Base-by-base conservation (phyloP, 1,140 invertebrate species). In the Diuraphis noxia region DNA sequence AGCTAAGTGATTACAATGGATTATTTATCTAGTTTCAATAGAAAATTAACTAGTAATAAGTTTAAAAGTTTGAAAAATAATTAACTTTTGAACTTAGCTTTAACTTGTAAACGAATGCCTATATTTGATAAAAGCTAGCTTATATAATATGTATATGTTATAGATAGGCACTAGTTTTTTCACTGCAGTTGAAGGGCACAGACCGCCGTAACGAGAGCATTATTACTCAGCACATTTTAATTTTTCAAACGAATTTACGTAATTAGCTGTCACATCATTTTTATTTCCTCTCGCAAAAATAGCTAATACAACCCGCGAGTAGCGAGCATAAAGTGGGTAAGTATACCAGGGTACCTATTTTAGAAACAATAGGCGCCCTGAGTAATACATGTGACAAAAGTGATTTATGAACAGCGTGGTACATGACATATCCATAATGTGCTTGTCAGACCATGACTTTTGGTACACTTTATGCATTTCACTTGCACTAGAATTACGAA, bases 401-500 rank as follows among this genome's bases (percentile, higher is more conserved):
- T 91, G 89, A 91, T 91, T 91, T 91, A 91, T 91, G 72, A 82
- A 81, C 43, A 82, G 38, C 23, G 79, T 25, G 77, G 40, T 81
- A 91, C 89, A 91, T 38, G 77, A 52, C 89, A 91, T 82, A 49
- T 91, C 89, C 89, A 91, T 91, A 91, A 82, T 36, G 89, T 91
- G 72, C 40, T 90, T 36, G 88, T 43, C 72, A n/a, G 85, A 88
- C 43, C 63, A 79, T 87, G 49, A 79, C 72, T 77, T 88, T 88
- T 56, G 49, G 86, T 88, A 36, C 86, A 88, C 86, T 38, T 40
- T 63, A 25, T 88, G 25, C 36, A 86, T 86, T 86, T 86, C 23
- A 36, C 43, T 52, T 49, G 23, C 23, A 49, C 34, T 34, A 36
- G 19, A 86, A 86, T 86, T 38, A 25, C 41, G 34, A 52, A 86